A percentile compares a stretch with the other conserved stretches of the same genome.
These are phyloP conservation scores for Rallus limicola DNA, from an alignment of 2,113 vertebrate genomes.

Conservation along the genomic window DNA sequence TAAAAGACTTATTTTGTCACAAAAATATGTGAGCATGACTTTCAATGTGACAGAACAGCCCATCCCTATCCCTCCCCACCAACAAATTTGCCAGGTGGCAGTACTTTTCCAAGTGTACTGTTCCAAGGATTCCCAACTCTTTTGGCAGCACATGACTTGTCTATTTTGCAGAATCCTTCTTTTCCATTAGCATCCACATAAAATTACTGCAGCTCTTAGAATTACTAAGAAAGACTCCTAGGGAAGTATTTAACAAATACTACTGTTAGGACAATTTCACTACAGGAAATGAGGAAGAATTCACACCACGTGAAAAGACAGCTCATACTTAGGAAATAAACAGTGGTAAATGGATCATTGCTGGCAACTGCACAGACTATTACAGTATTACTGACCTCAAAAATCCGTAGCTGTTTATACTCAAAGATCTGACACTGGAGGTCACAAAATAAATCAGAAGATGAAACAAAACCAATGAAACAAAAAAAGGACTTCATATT, in stretches of 20 bases:
- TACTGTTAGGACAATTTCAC: not conserved
- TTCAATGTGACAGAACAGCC: not conserved
- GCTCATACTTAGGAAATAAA: not conserved
- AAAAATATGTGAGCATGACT: not conserved
- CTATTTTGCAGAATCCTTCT: not conserved
- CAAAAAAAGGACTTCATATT: not conserved
- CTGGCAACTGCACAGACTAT: not conserved
- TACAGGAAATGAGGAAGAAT: not conserved
- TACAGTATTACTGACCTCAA: not conserved
- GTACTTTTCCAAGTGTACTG: not conserved
- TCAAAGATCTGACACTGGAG: not conserved
- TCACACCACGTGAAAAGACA: not conserved
- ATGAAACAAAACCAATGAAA: not conserved
- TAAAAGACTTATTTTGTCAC: slow-evolving; percentile 13
- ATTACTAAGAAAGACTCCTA: not conserved
- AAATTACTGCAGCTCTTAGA: not conserved
- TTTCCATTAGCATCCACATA: not conserved
- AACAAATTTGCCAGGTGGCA: not conserved
- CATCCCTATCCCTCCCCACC: not conserved
- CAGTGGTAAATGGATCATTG: not conserved
- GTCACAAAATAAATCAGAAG: slow-evolving; percentile 2
- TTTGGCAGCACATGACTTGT: not conserved
- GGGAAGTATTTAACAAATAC: not conserved
- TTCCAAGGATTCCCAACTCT: not conserved
- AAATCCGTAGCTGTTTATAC: not conserved